Evolutionary conservation across 2,797 vertebrate genomes (phyloP), one percentile per base, ranked within the genome.

Genomic region (Myoxocephalus aenaeus): DNA sequence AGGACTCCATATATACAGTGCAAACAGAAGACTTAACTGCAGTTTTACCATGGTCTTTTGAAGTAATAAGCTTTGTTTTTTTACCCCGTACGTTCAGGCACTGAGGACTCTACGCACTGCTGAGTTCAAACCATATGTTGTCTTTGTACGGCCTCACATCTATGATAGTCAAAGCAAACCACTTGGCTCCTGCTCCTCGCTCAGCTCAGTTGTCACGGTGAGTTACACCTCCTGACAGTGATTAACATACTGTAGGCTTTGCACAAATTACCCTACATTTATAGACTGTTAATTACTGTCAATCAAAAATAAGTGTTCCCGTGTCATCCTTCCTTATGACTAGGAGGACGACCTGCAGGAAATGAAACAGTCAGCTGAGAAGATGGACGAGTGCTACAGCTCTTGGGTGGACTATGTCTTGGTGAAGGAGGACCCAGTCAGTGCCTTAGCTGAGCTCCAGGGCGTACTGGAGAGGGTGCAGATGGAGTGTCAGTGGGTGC

Each of bases 321-420:
- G 27, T 36, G 32, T 63, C 1, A 3, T 56, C 44, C 32, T 6
- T 13, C 36, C 46, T 17, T 65, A 20, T 57, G 34, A 9, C 32
- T 86, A 99, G 98, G 97, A 96, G 46, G 96, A 97, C 32, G 95
- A 97, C 71, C 93, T 96, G 25, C 95, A 95, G 78, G 97, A 98
- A 79, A 96, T 98, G 90, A 92, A 87, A 15, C 93, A 95, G 77
- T 97, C 98, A 0, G 97, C 96, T 0, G 93, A 96, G 63, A 95
- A 92, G 87, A 95, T 97, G 64, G 96, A 98, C 27, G 95, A 96
- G 86, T 91, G 95, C 77, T 97, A 96, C 0, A 96, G 98, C 64
- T 96, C 98, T 64, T 95, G 97, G 93, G 95, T 96, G 85, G 96
- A 99, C 75, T 90, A 95, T 0, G 86, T 97, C 1, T 85, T 99